Base-by-base conservation (phyloP, 2,888 invertebrate species). In the Balanococcus diminutus region DNA sequence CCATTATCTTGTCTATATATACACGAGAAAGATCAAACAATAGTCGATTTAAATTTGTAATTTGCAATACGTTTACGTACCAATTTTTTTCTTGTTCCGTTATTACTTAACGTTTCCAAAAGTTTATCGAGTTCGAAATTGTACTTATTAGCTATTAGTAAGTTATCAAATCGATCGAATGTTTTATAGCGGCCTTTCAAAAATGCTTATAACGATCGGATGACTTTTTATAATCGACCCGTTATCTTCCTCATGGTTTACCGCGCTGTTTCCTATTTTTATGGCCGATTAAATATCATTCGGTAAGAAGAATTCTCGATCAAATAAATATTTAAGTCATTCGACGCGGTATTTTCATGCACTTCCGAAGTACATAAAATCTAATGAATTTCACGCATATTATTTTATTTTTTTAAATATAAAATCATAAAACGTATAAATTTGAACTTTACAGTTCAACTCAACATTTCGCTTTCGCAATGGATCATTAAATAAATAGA, bases 41-140 rank as follows among this genome's bases (percentile, higher is more conserved):
- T 79, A 19, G 75, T 36, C 75, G n/a, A 79, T 79, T 79, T 36
- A 79, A 79, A n/a, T 36, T 79, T 19, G 72, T n/a, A 72, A 72
- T 31, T 72, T 16, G 31, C 16, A 31, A 19, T n/a, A 31, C n/a
- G n/a, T 72, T 72, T 72, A 0, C 14, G 28, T 14, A 0, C 61
- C 67, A 67, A 2, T 25, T 11, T 9, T 61, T 61, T 67, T 25
- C 16, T 67, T 67, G 16, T 28, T 67, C 4, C 6, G 3, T 16
- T 28, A 19, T 28, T 67, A 67, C 28, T n/a, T 22, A 67, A 67
- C 67, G 16, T 28, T 67, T 67, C 28, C 4, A 28, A 28, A 67
- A 67, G 28, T 11, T 28, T 28, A 67, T 3, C 14, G 28, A 16
- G 67, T 28, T 67, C 11, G 28, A 67, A 67, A 16, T 67, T 25